A percentile compares a stretch with the other conserved stretches of the same genome.
These are phyloP conservation scores for Amphilophus citrinellus DNA, from an alignment of 2,113 vertebrate species.

Conservation along the genomic window DNA sequence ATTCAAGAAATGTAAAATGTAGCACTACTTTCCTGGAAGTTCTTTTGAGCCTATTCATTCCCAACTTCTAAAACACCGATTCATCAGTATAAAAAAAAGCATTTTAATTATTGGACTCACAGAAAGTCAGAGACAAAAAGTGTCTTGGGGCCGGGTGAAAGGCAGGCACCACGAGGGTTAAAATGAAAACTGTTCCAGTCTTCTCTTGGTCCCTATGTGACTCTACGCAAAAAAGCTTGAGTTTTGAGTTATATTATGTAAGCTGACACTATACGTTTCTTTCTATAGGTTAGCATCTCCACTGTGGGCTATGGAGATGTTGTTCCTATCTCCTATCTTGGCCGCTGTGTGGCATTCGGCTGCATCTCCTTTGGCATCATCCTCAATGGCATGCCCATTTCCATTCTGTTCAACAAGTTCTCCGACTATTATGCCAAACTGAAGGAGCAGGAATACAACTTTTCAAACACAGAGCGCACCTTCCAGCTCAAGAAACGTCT, in stretches of 20 bases:
- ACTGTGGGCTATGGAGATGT: constrained; percentile 92
- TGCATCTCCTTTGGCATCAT: constrained; percentile 96
- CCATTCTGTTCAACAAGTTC: constrained; percentile 83
- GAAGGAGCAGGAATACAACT: constrained; percentile 85
- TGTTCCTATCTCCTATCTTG: constrained; percentile 85
- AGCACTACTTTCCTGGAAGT: constrained; percentile 19
- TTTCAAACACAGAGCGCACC: constrained; percentile 76
- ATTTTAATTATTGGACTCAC: not conserved
- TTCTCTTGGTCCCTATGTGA: not conserved
- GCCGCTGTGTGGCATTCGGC: constrained; percentile 87
- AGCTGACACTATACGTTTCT: not conserved
- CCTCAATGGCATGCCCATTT: constrained; percentile 92
- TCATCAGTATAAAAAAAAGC: not conserved
- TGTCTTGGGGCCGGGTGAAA: not conserved
- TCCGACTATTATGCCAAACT: constrained; percentile 88
- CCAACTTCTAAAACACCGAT: not conserved
- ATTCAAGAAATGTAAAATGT: constrained; percentile 27
- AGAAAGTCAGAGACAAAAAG: not conserved
- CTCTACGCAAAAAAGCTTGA: not conserved
- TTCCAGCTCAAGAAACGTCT: constrained; percentile 80
- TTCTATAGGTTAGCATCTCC: constrained; percentile 91
- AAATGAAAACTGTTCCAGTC: not conserved
- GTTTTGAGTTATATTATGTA: not conserved
- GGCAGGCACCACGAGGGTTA: not conserved
- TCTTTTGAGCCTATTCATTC: constrained; percentile 21